Conservation (phyloP, 2,888 invertebrate genomes). For the Coelinius sp. region DNA sequence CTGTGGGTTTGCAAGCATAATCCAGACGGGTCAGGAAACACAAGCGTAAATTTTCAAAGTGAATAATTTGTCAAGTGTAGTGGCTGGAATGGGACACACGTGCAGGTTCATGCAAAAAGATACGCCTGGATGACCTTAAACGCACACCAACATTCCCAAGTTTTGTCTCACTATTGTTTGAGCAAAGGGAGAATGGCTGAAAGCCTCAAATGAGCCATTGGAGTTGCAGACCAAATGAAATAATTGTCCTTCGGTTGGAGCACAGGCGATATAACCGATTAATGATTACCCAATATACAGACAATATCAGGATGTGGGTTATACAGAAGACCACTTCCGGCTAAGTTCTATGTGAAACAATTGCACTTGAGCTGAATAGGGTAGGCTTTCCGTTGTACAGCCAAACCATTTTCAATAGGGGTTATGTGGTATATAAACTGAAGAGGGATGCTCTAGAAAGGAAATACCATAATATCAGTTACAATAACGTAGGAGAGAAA, state of each 20-base stretch:
- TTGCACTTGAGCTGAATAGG: constrained; percentile 31
- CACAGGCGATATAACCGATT: not conserved
- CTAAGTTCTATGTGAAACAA: constrained; percentile 39
- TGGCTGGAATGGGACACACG: not conserved
- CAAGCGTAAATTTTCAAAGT: constrained; percentile 39
- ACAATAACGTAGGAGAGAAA: constrained; percentile 20
- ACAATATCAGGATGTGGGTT: constrained; percentile 27
- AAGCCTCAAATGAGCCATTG: not conserved
- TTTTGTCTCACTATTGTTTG: constrained; percentile 2
- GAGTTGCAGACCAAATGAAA: not conserved
- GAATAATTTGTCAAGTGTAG: constrained; percentile 44
- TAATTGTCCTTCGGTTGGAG: not conserved
- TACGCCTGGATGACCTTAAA: constrained; percentile 5
- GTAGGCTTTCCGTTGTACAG: not conserved
- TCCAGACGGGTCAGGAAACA: not conserved
- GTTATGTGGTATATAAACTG: constrained; percentile 15
- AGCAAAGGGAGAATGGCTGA: not conserved
- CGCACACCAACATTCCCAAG: not conserved
- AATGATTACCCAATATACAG: constrained; percentile 24
- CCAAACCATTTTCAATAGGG: constrained; percentile 24
- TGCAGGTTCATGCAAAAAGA: not conserved
- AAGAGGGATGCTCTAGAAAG: constrained; percentile 40
- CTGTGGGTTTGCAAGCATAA: not conserved
- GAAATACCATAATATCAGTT: constrained; percentile 45
- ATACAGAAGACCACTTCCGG: constrained; percentile 55